Evolutionary conservation across 2,797 vertebrate species (phyloP), one percentile per base, ranked within the genome.

Genomic region (Rhodeus uyekii): DNA sequence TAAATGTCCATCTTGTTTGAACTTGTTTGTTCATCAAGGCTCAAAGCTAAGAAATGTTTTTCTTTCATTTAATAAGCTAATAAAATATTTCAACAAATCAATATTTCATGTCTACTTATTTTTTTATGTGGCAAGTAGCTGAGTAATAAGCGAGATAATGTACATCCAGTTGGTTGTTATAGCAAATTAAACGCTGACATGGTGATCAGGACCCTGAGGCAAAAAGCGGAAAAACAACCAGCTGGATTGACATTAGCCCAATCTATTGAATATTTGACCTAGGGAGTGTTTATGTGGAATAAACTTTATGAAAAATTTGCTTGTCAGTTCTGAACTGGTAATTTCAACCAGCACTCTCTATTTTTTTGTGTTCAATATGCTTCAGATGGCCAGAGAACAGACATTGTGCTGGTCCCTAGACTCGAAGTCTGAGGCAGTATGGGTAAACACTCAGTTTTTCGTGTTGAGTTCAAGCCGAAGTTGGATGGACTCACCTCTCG

Each of bases 401-500:
- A 55, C 4, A 10, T 22, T 18, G 32, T 34, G 22, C 8, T 16
- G n/a, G 48, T 55, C 13, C 71, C 50, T 55, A 24, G 32, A 38
- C 71, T 38, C 34, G 55, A 12, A 74, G 32, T 38, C 34, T 55
- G 13, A 18, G 10, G 46, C 19, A 36, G 29, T 53, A 19, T 12
- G 16, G n/a, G 24, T 64, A 64, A 64, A 34, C 32, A 36, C 8
- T 63, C 16, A 29, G 42, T 29, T 69, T 72, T 74, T 24, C 18
- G 72, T 58, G 34, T 55, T 27, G 32, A 46, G n/a, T 50, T 53
- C 38, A 61, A 61, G 14, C 38, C 44, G 18, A 44, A 76, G 53
- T 29, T 53, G 42, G 61, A 65, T 65, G 42, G 34, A 63, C 91
- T 2, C 92, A 99, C 98, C 96, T 99, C 97, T 88, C 96, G 95